Evolutionary conservation across 2,888 invertebrate genomes (phyloP).

Genomic region (Epicampocera succincta): DNA sequence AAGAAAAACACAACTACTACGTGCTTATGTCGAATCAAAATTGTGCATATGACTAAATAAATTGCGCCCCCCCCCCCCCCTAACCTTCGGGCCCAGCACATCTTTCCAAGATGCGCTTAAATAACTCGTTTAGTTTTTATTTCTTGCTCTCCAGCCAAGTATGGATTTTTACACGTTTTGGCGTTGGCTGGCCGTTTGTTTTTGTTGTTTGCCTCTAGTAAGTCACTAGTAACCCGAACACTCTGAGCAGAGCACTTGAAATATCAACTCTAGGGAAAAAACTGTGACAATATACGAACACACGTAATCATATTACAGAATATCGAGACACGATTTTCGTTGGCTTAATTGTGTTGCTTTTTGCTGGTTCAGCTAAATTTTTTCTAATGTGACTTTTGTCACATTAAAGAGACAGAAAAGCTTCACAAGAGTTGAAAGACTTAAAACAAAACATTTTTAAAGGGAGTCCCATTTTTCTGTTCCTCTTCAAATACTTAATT

Average conservation of each 20-base stretch:
- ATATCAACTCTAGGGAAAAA: slow-evolving; percentile 61
- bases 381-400: no score
- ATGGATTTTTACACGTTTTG: slow-evolving; percentile 64
- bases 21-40: slow-evolving; percentile 14
- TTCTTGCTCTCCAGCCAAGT: not conserved
- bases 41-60: slow-evolving; percentile 13
- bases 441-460: no score
- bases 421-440: no score
- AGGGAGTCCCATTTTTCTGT: no score
- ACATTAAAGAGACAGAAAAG: no score
- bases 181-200: slow-evolving; percentile 15
- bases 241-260: slow-evolving; percentile 56
- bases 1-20: not conserved
- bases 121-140: slow-evolving; percentile 59
- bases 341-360: slow-evolving; percentile 21
- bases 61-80: not conserved
- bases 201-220: slow-evolving; percentile 28
- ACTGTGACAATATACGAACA: slow-evolving; percentile 6
- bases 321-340: slow-evolving; percentile 52
- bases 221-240: slow-evolving; percentile 55
- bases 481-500: no score
- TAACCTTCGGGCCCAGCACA: no score
- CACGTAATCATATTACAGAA: slow-evolving; percentile 61
- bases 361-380: no score
- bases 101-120: slow-evolving; percentile 61